These are phyloP conservation scores for Onychomys leucogaster DNA, from an alignment of 2,797 vertebrate species.

Conservation along the genomic window DNA sequence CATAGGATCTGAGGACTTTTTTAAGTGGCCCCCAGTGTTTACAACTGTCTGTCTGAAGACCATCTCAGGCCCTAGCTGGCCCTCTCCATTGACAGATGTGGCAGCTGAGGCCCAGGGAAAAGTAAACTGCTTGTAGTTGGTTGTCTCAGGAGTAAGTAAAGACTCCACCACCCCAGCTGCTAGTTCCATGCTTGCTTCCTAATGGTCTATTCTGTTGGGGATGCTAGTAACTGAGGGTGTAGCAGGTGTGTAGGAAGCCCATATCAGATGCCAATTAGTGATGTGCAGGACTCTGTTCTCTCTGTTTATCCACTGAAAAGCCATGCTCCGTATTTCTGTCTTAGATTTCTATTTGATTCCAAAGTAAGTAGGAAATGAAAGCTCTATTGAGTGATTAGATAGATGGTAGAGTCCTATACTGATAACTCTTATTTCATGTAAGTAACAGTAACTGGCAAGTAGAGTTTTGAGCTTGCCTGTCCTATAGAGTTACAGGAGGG, in stretches of 20 bases:
- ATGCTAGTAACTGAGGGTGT: neutral
- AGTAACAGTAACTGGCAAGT: neutral
- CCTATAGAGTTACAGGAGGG: neutral
- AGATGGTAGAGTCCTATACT: neutral
- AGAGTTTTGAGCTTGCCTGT: neutral
- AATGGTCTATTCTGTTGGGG: neutral
- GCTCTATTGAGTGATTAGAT: neutral
- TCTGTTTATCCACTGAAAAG: neutral
- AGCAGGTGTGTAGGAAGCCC: no score
- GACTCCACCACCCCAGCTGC: neutral
- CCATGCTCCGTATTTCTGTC: neutral
- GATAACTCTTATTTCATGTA: neutral
- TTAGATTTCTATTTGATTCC: neutral
- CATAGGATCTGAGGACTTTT: neutral
- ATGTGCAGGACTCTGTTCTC: neutral
- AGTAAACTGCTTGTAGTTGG: neutral
- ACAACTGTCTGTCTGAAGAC: neutral
- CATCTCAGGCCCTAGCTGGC: neutral
- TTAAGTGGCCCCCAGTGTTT: neutral
- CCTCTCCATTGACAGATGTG: neutral
- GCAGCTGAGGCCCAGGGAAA: neutral
- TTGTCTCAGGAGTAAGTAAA: neutral
- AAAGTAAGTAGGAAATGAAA: neutral
- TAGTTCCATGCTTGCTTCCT: neutral
- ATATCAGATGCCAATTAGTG: neutral